Conservation (phyloP, 1,140 invertebrate genomes). For the Scaptomyza pallida region DNA sequence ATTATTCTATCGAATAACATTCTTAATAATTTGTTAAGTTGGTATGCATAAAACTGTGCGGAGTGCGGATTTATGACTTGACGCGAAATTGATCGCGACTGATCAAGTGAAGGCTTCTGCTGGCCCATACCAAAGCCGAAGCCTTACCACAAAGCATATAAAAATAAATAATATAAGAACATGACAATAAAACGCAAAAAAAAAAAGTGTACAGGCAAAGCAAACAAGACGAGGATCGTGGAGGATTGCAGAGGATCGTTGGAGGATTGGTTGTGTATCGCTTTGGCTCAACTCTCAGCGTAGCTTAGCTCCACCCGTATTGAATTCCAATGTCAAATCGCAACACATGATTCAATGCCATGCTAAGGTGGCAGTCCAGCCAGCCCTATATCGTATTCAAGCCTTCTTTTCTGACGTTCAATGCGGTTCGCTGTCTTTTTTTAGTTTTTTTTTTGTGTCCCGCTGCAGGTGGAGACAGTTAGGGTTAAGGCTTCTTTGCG, state of each 20-base stretch:
- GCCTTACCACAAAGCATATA: slow-evolving; percentile 13
- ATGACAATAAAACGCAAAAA: slow-evolving; percentile 10
- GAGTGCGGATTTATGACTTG: slow-evolving; percentile 78
- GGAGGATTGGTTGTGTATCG: slow-evolving; percentile 14
- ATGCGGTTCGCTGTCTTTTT: neutral
- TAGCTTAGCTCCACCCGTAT: slow-evolving; percentile 55
- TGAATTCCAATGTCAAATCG: slow-evolving; percentile 76
- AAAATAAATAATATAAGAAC: slow-evolving; percentile 19
- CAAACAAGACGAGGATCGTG: slow-evolving; percentile 13
- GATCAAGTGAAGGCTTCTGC: slow-evolving; percentile 46
- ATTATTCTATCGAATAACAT: slow-evolving; percentile 68
- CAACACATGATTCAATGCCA: slow-evolving; percentile 53
- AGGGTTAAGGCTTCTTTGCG: slow-evolving; percentile 9
- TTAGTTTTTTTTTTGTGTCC: slow-evolving; percentile 7
- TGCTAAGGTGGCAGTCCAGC: slow-evolving; percentile 16
- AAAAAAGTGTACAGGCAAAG: neutral
- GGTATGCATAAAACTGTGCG: slow-evolving; percentile 63
- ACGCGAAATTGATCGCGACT: slow-evolving; percentile 65
- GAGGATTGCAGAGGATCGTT: slow-evolving; percentile 27
- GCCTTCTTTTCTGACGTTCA: neutral
- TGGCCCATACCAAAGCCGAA: slow-evolving; percentile 14
- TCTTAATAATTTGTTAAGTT: slow-evolving; percentile 61
- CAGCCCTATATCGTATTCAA: slow-evolving; percentile 37
- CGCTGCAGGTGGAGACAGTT: slow-evolving; percentile 40
- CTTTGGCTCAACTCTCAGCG: slow-evolving; percentile 6